Percentiles rank a stretch among this genome's conserved stretches.
Evolutionary conservation across 1,140 invertebrate genomes (phyloP).

Genomic region (Drosophila tristis): DNA sequence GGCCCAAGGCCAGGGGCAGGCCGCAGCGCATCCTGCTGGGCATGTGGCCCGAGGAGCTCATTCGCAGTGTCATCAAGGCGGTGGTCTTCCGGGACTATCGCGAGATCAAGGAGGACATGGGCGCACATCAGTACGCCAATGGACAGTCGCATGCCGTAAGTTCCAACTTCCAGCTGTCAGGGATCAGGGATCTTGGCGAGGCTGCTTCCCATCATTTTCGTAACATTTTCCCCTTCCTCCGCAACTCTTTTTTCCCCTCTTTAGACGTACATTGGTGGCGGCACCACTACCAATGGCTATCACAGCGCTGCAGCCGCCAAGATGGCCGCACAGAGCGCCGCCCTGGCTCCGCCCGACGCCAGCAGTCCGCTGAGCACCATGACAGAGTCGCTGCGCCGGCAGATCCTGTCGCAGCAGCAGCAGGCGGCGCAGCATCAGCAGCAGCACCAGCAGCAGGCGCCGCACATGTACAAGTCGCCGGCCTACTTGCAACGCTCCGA

Average conservation of each 20-base stretch:
- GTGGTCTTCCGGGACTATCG: constrained; percentile 94
- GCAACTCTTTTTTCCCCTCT: background rate
- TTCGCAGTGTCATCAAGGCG: constrained; percentile 94
- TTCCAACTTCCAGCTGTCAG: background rate
- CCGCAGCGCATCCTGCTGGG: constrained; percentile 95
- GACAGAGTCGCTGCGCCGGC: constrained; percentile 76
- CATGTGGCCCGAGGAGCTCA: constrained; percentile 96
- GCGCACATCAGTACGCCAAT: constrained; percentile 85
- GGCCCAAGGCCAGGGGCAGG: constrained; percentile 94
- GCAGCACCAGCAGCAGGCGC: constrained; percentile 73
- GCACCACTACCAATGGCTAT: constrained; percentile 73
- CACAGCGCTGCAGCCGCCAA: constrained; percentile 72
- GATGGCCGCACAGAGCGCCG: constrained; percentile 69
- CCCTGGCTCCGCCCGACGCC: constrained; percentile 65
- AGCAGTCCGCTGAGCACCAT: constrained; percentile 73
- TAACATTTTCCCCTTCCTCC: constrained; percentile 1
- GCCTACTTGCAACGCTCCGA: constrained; percentile 79
- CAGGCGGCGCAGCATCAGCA: constrained; percentile 62
- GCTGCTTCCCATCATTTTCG: too few species aligned
- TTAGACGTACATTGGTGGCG: constrained; percentile 62
- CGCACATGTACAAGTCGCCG: constrained; percentile 80
- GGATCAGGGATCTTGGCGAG: too few species aligned
- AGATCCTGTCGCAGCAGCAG: constrained; percentile 78
- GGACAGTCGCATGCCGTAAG: constrained; percentile 78
- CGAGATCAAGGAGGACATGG: constrained; percentile 89